Evolutionary conservation across 2,113 vertebrate genomes (phyloP).

Genomic region (Bos taurus): ARS-UCD2.0 NC_037334.1:54198501-54199000

Average conservation of each 20-base stretch:
- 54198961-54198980: not conserved
- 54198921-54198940: not conserved
- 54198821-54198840: not conserved
- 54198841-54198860: not conserved
- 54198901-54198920: not conserved
- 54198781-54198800: not conserved
- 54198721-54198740: not conserved
- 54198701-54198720: not conserved
- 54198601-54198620: not conserved
- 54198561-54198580: not conserved
- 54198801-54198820: not conserved
- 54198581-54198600: not conserved
- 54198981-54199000: not conserved
- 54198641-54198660: not conserved
- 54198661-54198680: not conserved
- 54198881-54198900: not conserved
- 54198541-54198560: not conserved
- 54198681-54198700: not conserved
- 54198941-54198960: not conserved
- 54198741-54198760: not conserved
- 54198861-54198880: not conserved
- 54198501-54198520: not conserved
- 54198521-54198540: not conserved
- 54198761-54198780: not conserved
- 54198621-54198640: not conserved